Conservation (phyloP, 1,140 invertebrate genomes). For the Tetragnatha versicolor region DNA sequence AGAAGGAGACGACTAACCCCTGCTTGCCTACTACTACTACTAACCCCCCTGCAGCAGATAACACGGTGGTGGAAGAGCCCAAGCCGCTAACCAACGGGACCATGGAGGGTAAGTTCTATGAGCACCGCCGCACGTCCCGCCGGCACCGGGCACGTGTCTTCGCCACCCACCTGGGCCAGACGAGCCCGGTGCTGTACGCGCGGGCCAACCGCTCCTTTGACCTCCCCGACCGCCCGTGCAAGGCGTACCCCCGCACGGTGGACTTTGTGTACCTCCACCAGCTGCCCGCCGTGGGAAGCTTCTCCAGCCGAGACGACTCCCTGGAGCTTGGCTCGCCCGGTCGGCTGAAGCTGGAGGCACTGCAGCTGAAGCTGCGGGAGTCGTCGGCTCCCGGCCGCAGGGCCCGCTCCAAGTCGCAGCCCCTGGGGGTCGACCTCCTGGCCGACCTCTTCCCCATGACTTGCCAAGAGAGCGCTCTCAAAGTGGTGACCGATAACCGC, state of each 20-base stretch:
- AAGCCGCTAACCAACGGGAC: background rate
- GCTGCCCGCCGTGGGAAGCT: constrained; percentile 65
- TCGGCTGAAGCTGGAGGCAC: constrained; percentile 23
- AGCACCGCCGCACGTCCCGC: background rate
- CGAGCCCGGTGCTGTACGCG: constrained; percentile 44
- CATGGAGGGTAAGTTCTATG: background rate
- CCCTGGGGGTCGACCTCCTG: constrained; percentile 17
- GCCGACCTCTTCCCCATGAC: background rate
- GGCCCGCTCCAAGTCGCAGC: constrained; percentile 9
- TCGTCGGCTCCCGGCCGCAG: background rate
- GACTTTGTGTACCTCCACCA: constrained; percentile 64
- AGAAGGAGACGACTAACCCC: constrained; percentile 27
- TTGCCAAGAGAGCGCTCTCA: constrained; percentile 22
- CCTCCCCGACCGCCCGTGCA: background rate
- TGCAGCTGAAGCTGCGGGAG: constrained; percentile 8
- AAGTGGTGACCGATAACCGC: constrained; percentile 40
- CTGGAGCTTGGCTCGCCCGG: constrained; percentile 56
- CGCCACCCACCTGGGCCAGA: constrained; percentile 24
- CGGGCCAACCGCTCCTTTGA: constrained; percentile 19
- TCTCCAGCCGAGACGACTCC: constrained; percentile 66
- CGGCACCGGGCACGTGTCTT: constrained; percentile 25
- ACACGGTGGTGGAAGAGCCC: background rate
- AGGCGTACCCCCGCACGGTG: constrained; percentile 56
- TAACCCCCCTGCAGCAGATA: constrained; percentile 16
- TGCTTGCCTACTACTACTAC: constrained; percentile 26